Evolutionary conservation across 2,888 invertebrate species (phyloP).

Genomic region (Crocallis elinguaria): DNA sequence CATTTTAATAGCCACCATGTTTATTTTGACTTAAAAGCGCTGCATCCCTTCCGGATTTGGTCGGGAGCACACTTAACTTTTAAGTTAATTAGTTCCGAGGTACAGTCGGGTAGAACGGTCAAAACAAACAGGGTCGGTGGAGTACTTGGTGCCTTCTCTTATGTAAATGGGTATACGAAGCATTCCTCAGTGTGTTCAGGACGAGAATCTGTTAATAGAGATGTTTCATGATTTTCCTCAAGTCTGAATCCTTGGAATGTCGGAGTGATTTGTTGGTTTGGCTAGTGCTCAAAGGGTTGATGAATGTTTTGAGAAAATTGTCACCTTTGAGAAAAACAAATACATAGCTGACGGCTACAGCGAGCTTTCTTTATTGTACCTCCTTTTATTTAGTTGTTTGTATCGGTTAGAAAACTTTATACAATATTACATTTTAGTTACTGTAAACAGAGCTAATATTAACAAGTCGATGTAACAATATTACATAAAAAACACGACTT

Average conservation of each 20-base stretch:
- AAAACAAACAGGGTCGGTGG: conserved; percentile 36
- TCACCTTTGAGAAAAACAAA: conserved; percentile 9
- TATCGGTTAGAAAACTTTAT: no score
- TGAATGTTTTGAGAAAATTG: conserved; percentile 12
- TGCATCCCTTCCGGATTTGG: conserved; percentile 38
- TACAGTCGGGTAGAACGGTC: conserved; percentile 38
- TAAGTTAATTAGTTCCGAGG: conserved; percentile 45
- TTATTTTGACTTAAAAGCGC: conserved; percentile 38
- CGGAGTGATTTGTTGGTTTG: conserved; percentile 24
- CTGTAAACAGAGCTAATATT: no score
- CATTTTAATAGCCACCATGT: conserved; percentile 32
- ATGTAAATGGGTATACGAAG: conserved; percentile 49
- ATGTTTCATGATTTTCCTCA: conserved; percentile 22
- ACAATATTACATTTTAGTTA: no score
- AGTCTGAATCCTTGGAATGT: conserved; percentile 18
- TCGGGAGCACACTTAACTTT: conserved; percentile 42
- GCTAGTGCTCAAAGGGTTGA: conserved; percentile 22
- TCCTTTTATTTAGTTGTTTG: no score
- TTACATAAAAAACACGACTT: no score
- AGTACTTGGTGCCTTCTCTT: conserved; percentile 41
- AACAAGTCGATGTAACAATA: no score
- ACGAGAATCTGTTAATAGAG: conserved; percentile 19
- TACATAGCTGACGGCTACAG: neutral
- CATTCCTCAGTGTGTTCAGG: conserved; percentile 21
- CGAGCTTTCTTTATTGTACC: no score